phyloP scores from a whole-genome alignment of 2,888 invertebrate species.

The Athripsodes cinereus region DNA sequence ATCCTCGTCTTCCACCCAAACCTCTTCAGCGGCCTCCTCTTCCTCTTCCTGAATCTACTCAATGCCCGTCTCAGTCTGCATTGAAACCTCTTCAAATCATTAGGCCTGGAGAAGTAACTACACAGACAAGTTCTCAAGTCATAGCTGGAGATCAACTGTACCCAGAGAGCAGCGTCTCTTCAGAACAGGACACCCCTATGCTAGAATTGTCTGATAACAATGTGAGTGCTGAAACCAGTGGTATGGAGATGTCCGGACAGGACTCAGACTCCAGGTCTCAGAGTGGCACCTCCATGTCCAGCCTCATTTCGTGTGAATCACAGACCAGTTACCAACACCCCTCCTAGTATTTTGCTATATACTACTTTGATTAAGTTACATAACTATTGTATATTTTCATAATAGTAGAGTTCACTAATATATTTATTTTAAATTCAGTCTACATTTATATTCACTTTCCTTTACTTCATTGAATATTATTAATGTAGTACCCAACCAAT shows the following conservation, averaged over 20 bases:
- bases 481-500: too few species aligned
- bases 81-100: slow-evolving; percentile 18
- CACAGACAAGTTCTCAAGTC: slow-evolving; percentile 5
- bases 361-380: background rate
- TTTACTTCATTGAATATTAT: too few species aligned
- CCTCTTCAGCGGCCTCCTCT: too few species aligned
- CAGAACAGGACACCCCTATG: slow-evolving; percentile 24
- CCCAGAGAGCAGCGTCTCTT: slow-evolving; percentile 13
- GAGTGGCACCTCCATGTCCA: slow-evolving; percentile 22
- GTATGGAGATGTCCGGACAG: slow-evolving; percentile 13
- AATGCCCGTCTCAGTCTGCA: slow-evolving; percentile 3
- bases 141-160: slow-evolving; percentile 23
- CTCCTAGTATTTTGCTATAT: slow-evolving; percentile 14
- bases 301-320: slow-evolving; percentile 20
- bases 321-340: slow-evolving; percentile 17
- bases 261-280: slow-evolving; percentile 20
- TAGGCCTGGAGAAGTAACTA: slow-evolving; percentile 17
- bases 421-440: too few species aligned
- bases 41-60: too few species aligned
- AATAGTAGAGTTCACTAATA: too few species aligned
- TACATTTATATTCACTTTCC: too few species aligned
- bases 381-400: too few species aligned
- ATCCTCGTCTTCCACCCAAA: background rate
- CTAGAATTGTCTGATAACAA: slow-evolving; percentile 25
- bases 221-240: slow-evolving; percentile 12